Conservation (phyloP, 2,797 vertebrate species). For the Macroramphosus scolopax region DNA sequence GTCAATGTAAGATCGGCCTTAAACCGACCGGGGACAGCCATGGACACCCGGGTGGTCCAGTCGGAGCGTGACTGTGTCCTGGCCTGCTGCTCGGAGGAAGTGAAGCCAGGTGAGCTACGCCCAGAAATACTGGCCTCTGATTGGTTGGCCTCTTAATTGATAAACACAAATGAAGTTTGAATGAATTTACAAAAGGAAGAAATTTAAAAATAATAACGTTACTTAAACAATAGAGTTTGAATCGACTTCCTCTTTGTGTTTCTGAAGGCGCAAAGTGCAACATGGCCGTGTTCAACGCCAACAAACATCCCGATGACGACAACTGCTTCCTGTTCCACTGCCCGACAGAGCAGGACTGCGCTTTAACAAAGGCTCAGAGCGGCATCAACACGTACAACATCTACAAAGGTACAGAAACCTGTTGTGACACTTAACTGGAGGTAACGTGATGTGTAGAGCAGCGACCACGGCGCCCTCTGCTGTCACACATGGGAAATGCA, state of each 20-base stretch:
- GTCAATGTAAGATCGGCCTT: constrained; percentile 61
- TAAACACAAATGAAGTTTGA: too few species aligned
- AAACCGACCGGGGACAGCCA: constrained; percentile 23
- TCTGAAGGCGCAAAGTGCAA: constrained; percentile 85
- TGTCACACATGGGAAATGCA: too few species aligned
- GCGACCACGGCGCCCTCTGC: too few species aligned
- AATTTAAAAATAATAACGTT: too few species aligned
- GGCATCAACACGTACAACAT: constrained; percentile 84
- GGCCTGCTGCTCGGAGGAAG: constrained; percentile 75
- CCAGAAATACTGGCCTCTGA: too few species aligned
- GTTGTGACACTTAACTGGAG: too few species aligned
- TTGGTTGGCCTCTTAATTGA: too few species aligned
- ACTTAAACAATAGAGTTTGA: too few species aligned
- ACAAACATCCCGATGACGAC: constrained; percentile 63
- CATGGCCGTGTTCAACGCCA: constrained; percentile 81
- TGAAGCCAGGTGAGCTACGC: constrained; percentile 63
- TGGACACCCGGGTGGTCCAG: constrained; percentile 42
- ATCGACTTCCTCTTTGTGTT: neutral
- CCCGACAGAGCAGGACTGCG: constrained; percentile 81
- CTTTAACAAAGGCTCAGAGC: constrained; percentile 67
- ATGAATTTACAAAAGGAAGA: too few species aligned
- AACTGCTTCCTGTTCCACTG: constrained; percentile 92
- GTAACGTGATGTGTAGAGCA: too few species aligned
- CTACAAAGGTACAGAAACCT: constrained; percentile 76
- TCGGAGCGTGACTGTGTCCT: constrained; percentile 75